Percentiles rank a stretch among this genome's conserved stretches.
Conservation (phyloP, 2,113 vertebrate species). For the Oxyura jamaicensis region DNA sequence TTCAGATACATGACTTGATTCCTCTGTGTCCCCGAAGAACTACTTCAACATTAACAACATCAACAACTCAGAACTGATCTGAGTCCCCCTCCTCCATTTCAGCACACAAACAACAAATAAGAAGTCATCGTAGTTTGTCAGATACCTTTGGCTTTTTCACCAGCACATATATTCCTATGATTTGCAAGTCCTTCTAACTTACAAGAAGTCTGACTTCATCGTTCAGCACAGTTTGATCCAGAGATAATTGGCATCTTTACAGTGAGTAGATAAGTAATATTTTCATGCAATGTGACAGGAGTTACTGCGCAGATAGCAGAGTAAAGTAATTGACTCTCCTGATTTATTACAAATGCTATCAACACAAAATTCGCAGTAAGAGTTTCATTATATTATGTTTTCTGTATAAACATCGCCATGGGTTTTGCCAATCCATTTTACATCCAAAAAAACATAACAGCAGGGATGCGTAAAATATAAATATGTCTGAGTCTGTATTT, state of each 20-base stretch:
- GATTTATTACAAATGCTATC: constrained; percentile 78
- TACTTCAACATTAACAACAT: constrained; percentile 10
- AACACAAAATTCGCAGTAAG: constrained; percentile 75
- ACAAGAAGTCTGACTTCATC: constrained; percentile 75
- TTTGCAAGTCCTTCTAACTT: constrained; percentile 59
- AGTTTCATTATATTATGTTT: constrained; percentile 77
- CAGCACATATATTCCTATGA: constrained; percentile 74
- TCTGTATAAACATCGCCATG: constrained; percentile 75
- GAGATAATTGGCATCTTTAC: constrained; percentile 79
- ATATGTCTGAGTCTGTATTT: constrained; percentile 76
- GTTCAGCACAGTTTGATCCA: constrained; percentile 76
- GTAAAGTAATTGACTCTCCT: constrained; percentile 66
- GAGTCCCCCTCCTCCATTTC: background rate
- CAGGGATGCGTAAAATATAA: constrained; percentile 71
- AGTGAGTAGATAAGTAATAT: constrained; percentile 71
- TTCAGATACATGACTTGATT: constrained; percentile 1
- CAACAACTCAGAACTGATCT: background rate
- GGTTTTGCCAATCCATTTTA: constrained; percentile 56
- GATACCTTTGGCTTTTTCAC: constrained; percentile 68
- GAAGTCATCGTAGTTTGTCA: constrained; percentile 28
- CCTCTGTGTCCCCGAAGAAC: background rate
- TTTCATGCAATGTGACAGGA: constrained; percentile 76
- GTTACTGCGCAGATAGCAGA: constrained; percentile 60
- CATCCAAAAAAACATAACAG: constrained; percentile 67
- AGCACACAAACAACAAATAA: constrained; percentile 14